phyloP scores from a whole-genome alignment of 37 sponge, comb jelly and placozoan species.

The Chondrilla cf. caribensis region DNA sequence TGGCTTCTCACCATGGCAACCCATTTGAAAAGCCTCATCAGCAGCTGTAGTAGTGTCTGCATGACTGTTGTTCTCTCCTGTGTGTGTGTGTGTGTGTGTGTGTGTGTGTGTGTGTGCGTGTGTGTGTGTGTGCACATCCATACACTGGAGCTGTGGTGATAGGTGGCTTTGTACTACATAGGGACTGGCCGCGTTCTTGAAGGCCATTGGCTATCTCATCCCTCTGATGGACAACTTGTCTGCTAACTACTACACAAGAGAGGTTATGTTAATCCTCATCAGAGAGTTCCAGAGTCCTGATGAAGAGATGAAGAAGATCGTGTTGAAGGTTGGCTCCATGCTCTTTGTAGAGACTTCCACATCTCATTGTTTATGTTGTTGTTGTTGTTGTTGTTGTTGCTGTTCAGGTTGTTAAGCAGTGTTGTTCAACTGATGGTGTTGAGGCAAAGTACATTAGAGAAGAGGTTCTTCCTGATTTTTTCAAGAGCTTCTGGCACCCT shows the following conservation, averaged over 20 bases:
- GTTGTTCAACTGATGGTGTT: conserved; percentile 98
- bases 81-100: conserved; percentile 4
- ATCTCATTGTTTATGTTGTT: not conserved
- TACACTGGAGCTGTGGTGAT: not conserved
- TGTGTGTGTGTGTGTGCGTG: not conserved
- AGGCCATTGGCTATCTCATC: conserved; percentile 98
- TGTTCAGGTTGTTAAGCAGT: conserved; percentile 99
- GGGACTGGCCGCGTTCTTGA: conserved; percentile 98
- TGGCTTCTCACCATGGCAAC: too few species aligned
- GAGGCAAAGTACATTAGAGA: conserved; percentile 93
- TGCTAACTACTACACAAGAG: conserved; percentile 94
- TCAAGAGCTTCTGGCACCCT: conserved; percentile 98
- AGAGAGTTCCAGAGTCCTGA: conserved; percentile 98
- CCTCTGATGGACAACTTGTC: conserved; percentile 98
- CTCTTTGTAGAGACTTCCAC: too few species aligned
- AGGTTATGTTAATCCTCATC: conserved; percentile 96
- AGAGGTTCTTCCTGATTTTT: conserved; percentile 93
- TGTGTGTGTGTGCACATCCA: not conserved
- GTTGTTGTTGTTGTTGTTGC: not conserved
- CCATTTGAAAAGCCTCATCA: too few species aligned
- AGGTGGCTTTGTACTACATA: conserved; percentile 28
- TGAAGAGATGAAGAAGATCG: conserved; percentile 99
- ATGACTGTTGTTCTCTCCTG: not conserved
- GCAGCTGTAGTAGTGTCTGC: too few species aligned
- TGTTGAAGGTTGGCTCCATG: conserved; percentile 77